Conservation (phyloP, 2,888 invertebrate genomes). For the Parthenolecanium corni region DNA sequence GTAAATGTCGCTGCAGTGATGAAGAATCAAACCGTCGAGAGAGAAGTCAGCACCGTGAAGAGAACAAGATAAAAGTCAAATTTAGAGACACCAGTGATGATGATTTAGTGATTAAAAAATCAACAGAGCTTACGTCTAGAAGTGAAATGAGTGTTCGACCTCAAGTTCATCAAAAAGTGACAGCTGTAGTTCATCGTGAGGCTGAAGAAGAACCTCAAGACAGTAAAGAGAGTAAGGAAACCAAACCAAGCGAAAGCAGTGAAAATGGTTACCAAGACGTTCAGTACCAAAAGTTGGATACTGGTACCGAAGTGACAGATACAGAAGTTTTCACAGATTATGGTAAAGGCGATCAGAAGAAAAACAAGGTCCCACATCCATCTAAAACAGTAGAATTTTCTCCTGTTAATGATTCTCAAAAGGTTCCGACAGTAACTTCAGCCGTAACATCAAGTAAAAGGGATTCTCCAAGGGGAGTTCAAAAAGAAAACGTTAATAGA, state of each 20-base stretch:
- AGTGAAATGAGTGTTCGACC: background rate
- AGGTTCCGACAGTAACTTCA: background rate
- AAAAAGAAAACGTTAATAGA: background rate
- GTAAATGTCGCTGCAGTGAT: background rate
- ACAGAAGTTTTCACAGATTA: background rate
- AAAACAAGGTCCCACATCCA: background rate
- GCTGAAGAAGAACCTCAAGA: constrained; percentile 28
- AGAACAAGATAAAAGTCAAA: background rate
- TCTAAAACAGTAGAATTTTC: background rate
- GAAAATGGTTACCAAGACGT: constrained; percentile 14
- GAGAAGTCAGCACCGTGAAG: background rate
- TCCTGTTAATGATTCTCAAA: background rate
- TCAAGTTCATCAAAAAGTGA: constrained; percentile 3
- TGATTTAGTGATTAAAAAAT: background rate
- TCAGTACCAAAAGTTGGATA: constrained; percentile 19
- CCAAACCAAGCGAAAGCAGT: constrained; percentile 3
- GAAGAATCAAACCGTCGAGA: background rate
- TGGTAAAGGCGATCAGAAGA: background rate
- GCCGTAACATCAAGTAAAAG: background rate
- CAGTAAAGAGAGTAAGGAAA: constrained; percentile 2
- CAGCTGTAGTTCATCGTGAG: constrained; percentile 4
- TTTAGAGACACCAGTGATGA: background rate
- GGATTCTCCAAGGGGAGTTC: background rate
- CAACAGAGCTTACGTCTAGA: background rate
- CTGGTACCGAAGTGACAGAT: constrained; percentile 37